Percentiles rank a stretch among this genome's conserved stretches.
phyloP scores from a whole-genome alignment of 2,888 invertebrate species.

The Lamproptera curius region DNA sequence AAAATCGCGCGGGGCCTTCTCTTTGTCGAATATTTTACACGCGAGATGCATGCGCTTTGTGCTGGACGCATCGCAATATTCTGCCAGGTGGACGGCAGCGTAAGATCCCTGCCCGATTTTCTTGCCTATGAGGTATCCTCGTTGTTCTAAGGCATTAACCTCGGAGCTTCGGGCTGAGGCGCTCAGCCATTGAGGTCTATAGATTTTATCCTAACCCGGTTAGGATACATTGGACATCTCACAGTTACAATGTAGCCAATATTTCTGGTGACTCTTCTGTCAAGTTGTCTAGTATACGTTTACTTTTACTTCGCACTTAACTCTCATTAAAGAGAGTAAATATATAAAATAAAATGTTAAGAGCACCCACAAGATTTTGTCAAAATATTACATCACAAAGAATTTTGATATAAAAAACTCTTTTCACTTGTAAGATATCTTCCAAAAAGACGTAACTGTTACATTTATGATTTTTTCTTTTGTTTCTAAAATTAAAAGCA shows the following conservation, averaged over 20 bases:
- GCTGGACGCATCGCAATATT: conserved; percentile 85
- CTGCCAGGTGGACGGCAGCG: conserved; percentile 92
- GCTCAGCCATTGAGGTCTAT: conserved; percentile 83
- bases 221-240: conserved; percentile 78
- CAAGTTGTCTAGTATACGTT: conserved; percentile 56
- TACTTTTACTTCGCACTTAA: conserved; percentile 54
- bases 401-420: conserved; percentile 77
- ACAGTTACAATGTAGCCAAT: conserved; percentile 62
- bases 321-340: conserved; percentile 67
- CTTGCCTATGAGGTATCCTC: conserved; percentile 90
- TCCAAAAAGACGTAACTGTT: conserved; percentile 71
- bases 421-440: conserved; percentile 67
- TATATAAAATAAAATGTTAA: conserved; percentile 50
- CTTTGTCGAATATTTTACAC: conserved; percentile 95
- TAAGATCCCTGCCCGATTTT: conserved; percentile 95
- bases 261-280: conserved; percentile 61
- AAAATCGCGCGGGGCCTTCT: conserved; percentile 93
- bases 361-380: conserved; percentile 71
- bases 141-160: conserved; percentile 89
- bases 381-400: conserved; percentile 76
- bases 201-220: conserved; percentile 75
- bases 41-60: conserved; percentile 87
- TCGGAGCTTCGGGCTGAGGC: conserved; percentile 89
- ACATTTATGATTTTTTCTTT: conserved; percentile 71
- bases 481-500: conserved; percentile 70